Evolutionary conservation across 2,113 vertebrate genomes (phyloP).

Genomic region (Kryptolebias marmoratus): DNA sequence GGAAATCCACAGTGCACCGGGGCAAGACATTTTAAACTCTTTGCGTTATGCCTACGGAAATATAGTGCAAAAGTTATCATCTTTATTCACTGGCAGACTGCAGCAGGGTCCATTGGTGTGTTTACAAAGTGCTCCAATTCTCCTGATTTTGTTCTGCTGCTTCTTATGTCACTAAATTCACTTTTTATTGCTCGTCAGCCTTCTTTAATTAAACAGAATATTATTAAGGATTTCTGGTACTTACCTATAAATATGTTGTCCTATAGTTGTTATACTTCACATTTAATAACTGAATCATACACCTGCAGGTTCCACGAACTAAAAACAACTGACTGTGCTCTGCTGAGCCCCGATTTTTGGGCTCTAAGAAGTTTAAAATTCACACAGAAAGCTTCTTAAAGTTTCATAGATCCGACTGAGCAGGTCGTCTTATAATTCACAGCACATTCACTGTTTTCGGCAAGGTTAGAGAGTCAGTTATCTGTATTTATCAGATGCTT

Average conservation of each 20-base stretch:
- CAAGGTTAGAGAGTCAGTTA: not conserved
- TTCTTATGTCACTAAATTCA: no score
- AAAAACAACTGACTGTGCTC: not conserved
- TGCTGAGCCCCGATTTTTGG: not conserved
- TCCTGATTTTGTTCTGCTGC: no score
- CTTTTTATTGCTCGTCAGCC: no score
- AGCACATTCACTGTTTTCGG: slow-evolving; percentile 25
- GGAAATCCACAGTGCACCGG: not conserved
- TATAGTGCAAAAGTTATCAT: no score
- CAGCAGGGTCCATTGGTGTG: not conserved
- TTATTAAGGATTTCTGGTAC: not conserved
- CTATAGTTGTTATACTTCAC: not conserved
- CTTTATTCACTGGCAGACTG: not conserved
- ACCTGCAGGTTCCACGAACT: not conserved
- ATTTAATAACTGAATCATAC: no score
- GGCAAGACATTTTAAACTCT: not conserved
- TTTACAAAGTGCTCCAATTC: no score
- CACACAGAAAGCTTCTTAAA: slow-evolving; percentile 18
- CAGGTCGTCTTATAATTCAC: slow-evolving; percentile 18
- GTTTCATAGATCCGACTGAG: slow-evolving; percentile 28
- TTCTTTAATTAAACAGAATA: no score
- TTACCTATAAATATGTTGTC: not conserved
- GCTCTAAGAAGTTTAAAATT: slow-evolving; percentile 17
- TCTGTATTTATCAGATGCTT: not conserved
- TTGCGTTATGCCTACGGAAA: no score